Conservation (phyloP, 2,888 invertebrate genomes). For the Bombyx huttoni region DNA sequence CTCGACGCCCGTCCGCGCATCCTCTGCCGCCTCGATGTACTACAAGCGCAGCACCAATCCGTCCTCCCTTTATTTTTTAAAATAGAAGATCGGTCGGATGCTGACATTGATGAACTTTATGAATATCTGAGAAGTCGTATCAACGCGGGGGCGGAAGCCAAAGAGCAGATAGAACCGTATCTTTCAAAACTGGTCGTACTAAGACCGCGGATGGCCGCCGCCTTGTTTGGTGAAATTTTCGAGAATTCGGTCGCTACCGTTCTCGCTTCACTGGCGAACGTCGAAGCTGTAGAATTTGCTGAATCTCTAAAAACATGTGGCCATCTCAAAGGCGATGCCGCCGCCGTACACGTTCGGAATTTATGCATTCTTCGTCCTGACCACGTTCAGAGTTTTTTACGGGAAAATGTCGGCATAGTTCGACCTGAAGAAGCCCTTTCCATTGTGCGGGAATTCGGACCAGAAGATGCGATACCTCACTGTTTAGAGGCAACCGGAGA, state of each 20-base stretch:
- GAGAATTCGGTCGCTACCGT: conserved; percentile 13
- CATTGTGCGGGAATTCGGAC: conserved; percentile 33
- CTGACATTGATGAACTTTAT: conserved; percentile 49
- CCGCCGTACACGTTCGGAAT: conserved; percentile 34
- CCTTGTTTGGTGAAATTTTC: conserved; percentile 30
- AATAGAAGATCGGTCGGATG: conserved; percentile 30
- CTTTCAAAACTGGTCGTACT: conserved; percentile 31
- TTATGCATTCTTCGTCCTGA: conserved; percentile 32
- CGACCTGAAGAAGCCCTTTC: conserved; percentile 52
- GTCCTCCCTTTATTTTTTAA: conserved; percentile 38
- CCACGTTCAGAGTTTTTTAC: conserved; percentile 35
- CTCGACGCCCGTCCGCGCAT: conserved; percentile 29
- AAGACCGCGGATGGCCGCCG: conserved; percentile 40
- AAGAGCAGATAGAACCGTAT: conserved; percentile 18
- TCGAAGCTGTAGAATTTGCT: conserved; percentile 24
- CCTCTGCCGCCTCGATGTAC: conserved; percentile 35
- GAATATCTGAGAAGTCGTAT: conserved; percentile 33
- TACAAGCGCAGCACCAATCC: conserved; percentile 23
- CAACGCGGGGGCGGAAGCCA: conserved; percentile 18
- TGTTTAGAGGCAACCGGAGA: conserved; percentile 59
- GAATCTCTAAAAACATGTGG: conserved; percentile 23
- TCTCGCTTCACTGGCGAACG: conserved; percentile 5
- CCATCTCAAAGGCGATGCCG: conserved; percentile 29
- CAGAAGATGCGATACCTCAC: conserved; percentile 39
- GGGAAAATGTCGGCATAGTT: conserved; percentile 35